phyloP scores from a whole-genome alignment of 1,140 invertebrate genomes.

The Drosophila ambigua region DNA sequence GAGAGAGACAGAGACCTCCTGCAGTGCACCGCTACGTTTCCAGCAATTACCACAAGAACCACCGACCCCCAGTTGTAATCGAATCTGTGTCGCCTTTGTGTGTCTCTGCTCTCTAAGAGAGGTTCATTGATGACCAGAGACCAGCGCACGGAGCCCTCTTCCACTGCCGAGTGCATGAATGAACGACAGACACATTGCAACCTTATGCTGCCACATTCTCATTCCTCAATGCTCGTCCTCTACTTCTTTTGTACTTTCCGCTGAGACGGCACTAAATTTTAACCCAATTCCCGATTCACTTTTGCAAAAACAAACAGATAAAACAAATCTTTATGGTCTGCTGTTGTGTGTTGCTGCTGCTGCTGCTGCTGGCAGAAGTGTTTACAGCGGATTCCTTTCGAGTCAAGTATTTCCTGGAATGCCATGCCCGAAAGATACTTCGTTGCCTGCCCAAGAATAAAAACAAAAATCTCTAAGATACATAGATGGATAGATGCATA shows the following conservation, averaged over 20 bases:
- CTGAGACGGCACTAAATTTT: conserved; percentile 49
- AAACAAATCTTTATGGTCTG: conserved; percentile 52
- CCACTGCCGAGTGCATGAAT: conserved; percentile 25
- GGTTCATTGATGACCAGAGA: conserved; percentile 60
- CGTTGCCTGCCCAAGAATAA: conserved; percentile 30
- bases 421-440: conserved; percentile 34
- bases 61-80: conserved; percentile 57
- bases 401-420: conserved; percentile 71
- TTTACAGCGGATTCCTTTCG: conserved; percentile 49
- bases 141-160: conserved; percentile 18
- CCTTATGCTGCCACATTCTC: conserved; percentile 50
- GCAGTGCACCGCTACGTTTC: conserved; percentile 33
- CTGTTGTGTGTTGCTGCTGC: not conserved
- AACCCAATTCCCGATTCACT: conserved; percentile 60
- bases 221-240: conserved; percentile 2
- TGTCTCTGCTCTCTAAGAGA: conserved; percentile 5
- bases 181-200: conserved; percentile 58
- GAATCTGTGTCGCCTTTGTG: conserved; percentile 34
- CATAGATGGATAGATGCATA: conserved; percentile 8
- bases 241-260: conserved; percentile 45
- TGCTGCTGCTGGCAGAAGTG: conserved; percentile 23
- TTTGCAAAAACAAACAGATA: conserved; percentile 42
- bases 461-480: conserved; percentile 32
- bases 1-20: conserved; percentile 14
- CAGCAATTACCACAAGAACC: conserved; percentile 57